Evolutionary conservation across 1,140 invertebrate species (phyloP).

Genomic region (Delia radicum): DNA sequence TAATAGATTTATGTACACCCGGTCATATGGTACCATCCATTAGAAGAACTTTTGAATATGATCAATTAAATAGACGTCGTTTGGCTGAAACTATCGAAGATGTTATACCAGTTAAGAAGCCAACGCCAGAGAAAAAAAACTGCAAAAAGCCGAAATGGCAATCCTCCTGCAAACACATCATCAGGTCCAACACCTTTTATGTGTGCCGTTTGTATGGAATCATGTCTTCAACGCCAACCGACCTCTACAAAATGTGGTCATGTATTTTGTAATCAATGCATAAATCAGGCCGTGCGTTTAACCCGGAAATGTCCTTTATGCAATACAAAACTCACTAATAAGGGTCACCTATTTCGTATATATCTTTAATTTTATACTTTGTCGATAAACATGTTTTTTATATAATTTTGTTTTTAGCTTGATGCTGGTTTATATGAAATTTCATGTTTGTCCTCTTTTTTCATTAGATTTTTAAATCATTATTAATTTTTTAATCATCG

Average conservation of each 20-base stretch:
- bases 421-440: too few species aligned
- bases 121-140: neutral
- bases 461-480: too few species aligned
- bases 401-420: too few species aligned
- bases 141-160: neutral
- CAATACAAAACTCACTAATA: constrained; percentile 21
- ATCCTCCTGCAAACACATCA: neutral
- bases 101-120: neutral
- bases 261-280: constrained; percentile 27
- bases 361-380: constrained; percentile 22
- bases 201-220: constrained; percentile 30
- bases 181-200: constrained; percentile 2
- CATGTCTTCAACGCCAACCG: constrained; percentile 16
- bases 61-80: neutral
- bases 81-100: neutral
- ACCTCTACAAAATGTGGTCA: constrained; percentile 31
- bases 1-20: constrained; percentile 15
- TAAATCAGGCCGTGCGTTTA: constrained; percentile 3
- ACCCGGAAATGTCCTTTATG: constrained; percentile 31
- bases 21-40: neutral
- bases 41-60: neutral
- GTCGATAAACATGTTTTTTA: too few species aligned
- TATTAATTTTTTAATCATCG: too few species aligned
- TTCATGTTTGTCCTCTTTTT: too few species aligned
- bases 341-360: constrained; percentile 19